Evolutionary conservation across 2,113 vertebrate species (phyloP).

Genomic region (Myxocyprinus asiaticus): DNA sequence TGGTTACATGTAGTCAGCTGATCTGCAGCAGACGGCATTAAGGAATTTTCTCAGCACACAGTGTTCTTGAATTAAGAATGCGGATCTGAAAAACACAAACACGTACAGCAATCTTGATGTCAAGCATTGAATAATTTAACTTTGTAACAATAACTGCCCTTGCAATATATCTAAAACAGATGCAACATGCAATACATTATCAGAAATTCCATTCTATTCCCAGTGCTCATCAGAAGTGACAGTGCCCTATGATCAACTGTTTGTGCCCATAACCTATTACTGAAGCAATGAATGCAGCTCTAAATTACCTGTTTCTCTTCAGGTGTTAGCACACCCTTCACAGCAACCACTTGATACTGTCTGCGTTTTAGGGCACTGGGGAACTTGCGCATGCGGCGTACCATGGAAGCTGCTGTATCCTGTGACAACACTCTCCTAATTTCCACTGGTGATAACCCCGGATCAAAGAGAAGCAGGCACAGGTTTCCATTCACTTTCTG

Average conservation of each 20-base stretch:
- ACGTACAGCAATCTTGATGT: not conserved
- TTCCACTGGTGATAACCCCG: conserved; percentile 76
- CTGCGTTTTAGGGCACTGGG: conserved; percentile 83
- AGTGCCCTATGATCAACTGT: not conserved
- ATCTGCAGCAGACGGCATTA: conserved; percentile 62
- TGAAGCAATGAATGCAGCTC: not conserved
- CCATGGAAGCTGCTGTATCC: conserved; percentile 59
- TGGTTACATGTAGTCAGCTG: not conserved
- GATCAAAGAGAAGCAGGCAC: conserved; percentile 88
- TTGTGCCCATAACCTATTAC: not conserved
- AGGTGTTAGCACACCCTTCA: conserved; percentile 79
- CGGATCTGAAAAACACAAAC: conserved; percentile 70
- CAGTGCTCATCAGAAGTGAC: not conserved
- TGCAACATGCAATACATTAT: not conserved
- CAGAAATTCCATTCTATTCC: too few relatives aligned
- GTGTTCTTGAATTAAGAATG: conserved; percentile 77
- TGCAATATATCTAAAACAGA: not conserved
- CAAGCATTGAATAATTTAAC: not conserved
- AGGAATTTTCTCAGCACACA: conserved; percentile 86
- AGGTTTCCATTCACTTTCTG: conserved; percentile 83
- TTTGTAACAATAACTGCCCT: not conserved
- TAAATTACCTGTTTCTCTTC: conserved; percentile 82
- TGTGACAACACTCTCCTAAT: conserved; percentile 80
- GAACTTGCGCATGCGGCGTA: conserved; percentile 78
- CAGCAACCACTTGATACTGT: conserved; percentile 89